Conservation (phyloP, 2,113 vertebrate genomes). For the Mesembrinibis cayennensis region DNA sequence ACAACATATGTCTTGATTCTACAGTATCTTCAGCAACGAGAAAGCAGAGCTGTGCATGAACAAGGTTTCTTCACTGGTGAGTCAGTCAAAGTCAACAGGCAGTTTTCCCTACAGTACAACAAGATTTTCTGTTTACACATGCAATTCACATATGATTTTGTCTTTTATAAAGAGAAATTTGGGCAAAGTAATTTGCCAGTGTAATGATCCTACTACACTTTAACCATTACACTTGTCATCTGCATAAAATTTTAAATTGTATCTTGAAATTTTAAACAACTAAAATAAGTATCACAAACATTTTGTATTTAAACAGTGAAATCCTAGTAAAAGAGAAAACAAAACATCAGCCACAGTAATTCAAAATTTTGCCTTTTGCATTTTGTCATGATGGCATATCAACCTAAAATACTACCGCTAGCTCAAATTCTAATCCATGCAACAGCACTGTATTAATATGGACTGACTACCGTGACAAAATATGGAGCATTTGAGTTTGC, state of each 20-base stretch:
- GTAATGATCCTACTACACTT: neutral
- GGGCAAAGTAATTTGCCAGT: neutral
- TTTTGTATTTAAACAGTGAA: neutral
- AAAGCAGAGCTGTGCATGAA: neutral
- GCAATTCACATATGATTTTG: neutral
- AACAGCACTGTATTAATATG: neutral
- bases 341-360: neutral
- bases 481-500: neutral
- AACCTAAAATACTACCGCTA: neutral
- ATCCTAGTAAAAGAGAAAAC: neutral
- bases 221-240: neutral
- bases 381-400: neutral
- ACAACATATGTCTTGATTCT: neutral
- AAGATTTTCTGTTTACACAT: neutral
- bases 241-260: neutral
- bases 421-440: neutral
- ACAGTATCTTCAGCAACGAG: neutral
- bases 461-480: neutral
- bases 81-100: neutral
- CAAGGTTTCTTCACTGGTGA: neutral
- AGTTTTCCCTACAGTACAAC: neutral
- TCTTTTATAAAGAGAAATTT: neutral
- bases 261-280: neutral
- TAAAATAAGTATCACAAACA: neutral
- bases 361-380: neutral